Percentiles rank a stretch among this genome's conserved stretches.
These are phyloP conservation scores for Aphaenogaster ashmeadi DNA, from an alignment of 1,140 invertebrate genomes.

Conservation along the genomic window DNA sequence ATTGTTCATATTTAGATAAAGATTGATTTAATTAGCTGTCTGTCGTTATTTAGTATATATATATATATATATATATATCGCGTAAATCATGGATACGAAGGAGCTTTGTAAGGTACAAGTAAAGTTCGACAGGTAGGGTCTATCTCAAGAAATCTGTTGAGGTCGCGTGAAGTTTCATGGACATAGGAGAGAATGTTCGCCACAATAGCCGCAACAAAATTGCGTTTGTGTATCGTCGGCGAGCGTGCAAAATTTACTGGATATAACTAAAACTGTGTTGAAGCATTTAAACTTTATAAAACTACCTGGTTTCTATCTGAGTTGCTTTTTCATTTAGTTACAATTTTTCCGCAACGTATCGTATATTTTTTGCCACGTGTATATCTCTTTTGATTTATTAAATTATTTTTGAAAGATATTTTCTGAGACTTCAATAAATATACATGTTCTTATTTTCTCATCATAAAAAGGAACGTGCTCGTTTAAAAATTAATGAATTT, in stretches of 20 bases:
- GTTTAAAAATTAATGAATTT: neutral
- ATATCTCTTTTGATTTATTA: neutral
- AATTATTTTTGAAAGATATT: neutral
- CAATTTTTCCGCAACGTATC: neutral
- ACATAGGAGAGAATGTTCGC: constrained; percentile 17
- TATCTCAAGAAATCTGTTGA: constrained; percentile 23
- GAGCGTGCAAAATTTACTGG: neutral
- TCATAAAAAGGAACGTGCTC: neutral
- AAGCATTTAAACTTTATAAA: neutral
- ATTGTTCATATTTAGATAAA: constrained; percentile 26
- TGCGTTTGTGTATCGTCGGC: constrained; percentile 27
- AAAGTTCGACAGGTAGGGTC: constrained; percentile 25
- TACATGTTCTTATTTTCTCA: neutral
- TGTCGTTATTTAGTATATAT: constrained; percentile 15
- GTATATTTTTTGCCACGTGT: neutral
- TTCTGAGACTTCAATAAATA: neutral
- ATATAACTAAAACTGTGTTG: neutral
- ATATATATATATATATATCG: neutral
- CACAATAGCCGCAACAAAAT: constrained; percentile 14
- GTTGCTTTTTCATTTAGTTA: neutral
- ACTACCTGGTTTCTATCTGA: neutral
- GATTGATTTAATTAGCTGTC: neutral
- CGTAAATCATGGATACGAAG: neutral
- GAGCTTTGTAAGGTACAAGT: neutral
- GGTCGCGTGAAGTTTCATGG: constrained; percentile 34